Conservation (phyloP, 2,888 invertebrate species). For the Tridacna crocea region DNA sequence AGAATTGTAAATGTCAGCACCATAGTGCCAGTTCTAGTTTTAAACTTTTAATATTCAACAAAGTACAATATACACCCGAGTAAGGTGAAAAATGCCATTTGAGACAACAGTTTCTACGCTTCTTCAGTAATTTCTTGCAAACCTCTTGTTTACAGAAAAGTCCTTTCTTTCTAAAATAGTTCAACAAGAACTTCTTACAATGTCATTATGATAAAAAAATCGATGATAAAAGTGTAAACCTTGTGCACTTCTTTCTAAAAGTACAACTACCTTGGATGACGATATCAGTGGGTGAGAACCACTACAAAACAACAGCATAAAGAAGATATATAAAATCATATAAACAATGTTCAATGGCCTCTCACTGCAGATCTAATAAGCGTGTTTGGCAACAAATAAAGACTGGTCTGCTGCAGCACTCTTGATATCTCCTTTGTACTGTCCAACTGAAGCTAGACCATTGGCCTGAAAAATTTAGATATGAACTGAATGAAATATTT, state of each 20-base stretch:
- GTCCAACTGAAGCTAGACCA: conserved; percentile 94
- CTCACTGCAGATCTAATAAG: conserved; percentile 89
- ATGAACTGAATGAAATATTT: neutral
- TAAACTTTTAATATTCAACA: too few species aligned
- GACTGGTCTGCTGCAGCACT: conserved; percentile 94
- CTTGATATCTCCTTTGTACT: conserved; percentile 94
- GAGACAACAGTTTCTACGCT: too few species aligned
- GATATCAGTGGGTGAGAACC: conserved; percentile 4
- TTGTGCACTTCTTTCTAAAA: neutral
- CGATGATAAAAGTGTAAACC: neutral
- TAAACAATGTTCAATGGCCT: conserved; percentile 5
- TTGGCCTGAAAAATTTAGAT: conserved; percentile 89
- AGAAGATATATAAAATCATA: conserved; percentile 20
- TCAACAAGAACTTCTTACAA: too few species aligned
- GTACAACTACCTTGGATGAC: neutral
- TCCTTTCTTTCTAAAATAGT: too few species aligned
- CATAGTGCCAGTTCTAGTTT: too few species aligned
- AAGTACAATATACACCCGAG: too few species aligned
- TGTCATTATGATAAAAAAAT: too few species aligned
- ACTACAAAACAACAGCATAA: conserved; percentile 17
- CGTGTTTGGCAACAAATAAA: conserved; percentile 97
- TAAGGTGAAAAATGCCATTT: too few species aligned
- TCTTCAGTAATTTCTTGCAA: too few species aligned
- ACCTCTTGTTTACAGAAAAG: too few species aligned
- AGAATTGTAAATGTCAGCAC: too few species aligned